Percentiles rank a stretch among this genome's conserved stretches.
Evolutionary conservation across 2,888 invertebrate species (phyloP).

Genomic region (Drosophila percnosoma): DNA sequence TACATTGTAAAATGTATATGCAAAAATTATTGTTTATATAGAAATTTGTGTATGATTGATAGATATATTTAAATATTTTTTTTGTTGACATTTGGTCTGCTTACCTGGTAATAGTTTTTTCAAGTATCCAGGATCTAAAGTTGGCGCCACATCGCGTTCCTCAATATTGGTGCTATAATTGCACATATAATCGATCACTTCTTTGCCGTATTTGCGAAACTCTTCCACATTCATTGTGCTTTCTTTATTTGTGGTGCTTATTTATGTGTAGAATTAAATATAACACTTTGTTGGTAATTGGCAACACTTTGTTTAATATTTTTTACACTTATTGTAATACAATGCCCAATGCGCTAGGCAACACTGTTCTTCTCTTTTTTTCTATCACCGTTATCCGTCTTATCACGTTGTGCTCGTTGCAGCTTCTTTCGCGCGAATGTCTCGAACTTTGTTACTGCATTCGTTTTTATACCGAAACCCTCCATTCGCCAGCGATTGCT

Average conservation of each 20-base stretch:
- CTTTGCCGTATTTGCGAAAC: constrained; percentile 90
- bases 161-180: constrained; percentile 90
- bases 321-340: constrained; percentile 9
- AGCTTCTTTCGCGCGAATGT: constrained; percentile 78
- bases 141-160: constrained; percentile 90
- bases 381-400: constrained; percentile 32
- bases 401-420: constrained; percentile 52
- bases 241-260: constrained; percentile 12
- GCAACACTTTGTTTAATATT: constrained; percentile 21
- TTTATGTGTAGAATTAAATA: constrained; percentile 8
- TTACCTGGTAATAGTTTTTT: constrained; percentile 88
- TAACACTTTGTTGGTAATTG: constrained; percentile 20
- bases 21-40: constrained; percentile 1
- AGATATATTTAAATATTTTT: background rate
- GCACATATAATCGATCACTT: constrained; percentile 94
- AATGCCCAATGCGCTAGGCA: constrained; percentile 13
- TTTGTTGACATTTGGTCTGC: constrained; percentile 10
- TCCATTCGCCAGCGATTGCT: constrained; percentile 16
- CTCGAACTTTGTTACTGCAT: constrained; percentile 55
- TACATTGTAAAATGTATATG: constrained; percentile 1
- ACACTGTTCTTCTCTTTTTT: constrained; percentile 14
- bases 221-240: constrained; percentile 90
- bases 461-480: constrained; percentile 70
- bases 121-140: constrained; percentile 92
- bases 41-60: background rate